These are phyloP conservation scores for Eclectus roratus DNA, from an alignment of 2,113 vertebrate species.

Conservation along the genomic window DNA sequence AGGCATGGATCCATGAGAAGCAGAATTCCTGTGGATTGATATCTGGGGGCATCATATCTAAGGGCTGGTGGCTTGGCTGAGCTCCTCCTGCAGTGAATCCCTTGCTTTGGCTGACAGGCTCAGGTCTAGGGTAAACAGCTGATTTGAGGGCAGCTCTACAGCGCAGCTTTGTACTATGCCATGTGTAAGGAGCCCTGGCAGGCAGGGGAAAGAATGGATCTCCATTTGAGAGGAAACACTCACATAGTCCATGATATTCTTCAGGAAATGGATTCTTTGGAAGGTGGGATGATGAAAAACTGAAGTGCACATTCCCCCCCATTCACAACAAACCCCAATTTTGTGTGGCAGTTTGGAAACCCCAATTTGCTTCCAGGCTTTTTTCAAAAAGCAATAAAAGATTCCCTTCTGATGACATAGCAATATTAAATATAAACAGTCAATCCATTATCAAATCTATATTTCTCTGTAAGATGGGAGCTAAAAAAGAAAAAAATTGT, in stretches of 20 bases:
- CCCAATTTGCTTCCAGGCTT: rapidly evolving
- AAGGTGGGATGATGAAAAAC: not conserved
- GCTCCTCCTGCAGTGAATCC: not conserved
- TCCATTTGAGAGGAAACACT: not conserved
- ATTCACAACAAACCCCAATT: not conserved
- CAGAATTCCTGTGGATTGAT: not conserved
- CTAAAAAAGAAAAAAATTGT: not conserved
- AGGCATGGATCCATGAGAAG: rapidly evolving
- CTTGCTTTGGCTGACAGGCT: not conserved
- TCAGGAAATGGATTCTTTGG: not conserved
- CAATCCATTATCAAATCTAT: not conserved
- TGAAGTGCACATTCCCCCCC: rapidly evolving
- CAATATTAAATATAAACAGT: not conserved
- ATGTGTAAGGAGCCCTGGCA: not conserved
- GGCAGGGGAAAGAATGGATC: not conserved
- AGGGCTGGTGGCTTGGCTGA: not conserved
- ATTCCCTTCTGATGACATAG: rapidly evolving
- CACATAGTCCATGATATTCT: not conserved
- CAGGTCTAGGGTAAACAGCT: not conserved
- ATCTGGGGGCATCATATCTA: not conserved
- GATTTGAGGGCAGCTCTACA: not conserved
- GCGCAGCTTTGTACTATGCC: not conserved
- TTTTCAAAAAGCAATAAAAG: not conserved
- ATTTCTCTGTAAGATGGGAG: not conserved
- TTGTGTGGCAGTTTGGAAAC: not conserved